These are phyloP conservation scores for Clytia hemisphaerica DNA, from an alignment of 30 jellyfish, hydroid and myxozoan species.

Conservation along the genomic window DNA sequence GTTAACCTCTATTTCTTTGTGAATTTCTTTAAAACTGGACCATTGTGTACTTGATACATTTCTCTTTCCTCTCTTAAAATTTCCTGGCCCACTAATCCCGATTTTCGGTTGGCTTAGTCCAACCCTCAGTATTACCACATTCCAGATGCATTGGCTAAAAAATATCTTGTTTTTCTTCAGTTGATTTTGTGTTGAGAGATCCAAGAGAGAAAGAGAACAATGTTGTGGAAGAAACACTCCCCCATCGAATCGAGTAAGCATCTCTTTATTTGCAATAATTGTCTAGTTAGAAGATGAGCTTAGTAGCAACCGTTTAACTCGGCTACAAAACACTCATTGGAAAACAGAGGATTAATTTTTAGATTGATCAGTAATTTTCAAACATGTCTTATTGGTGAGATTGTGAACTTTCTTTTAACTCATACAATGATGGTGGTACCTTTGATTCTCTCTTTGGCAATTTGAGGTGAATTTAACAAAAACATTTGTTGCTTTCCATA, in stretches of 20 bases:
- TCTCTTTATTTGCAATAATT: neutral
- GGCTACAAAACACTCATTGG: neutral
- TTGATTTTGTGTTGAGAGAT: constrained; percentile 84
- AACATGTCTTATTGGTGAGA: neutral
- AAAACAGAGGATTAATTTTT: no score
- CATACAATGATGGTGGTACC: neutral
- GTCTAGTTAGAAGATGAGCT: no score
- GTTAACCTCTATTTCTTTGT: neutral
- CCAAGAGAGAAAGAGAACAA: constrained; percentile 82
- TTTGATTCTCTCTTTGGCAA: neutral
- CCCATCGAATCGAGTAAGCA: constrained; percentile 85
- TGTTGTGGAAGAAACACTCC: constrained; percentile 47
- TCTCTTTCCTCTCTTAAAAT: neutral
- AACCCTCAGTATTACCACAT: no score
- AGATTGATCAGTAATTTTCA: no score
- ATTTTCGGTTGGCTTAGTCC: no score
- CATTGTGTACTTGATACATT: neutral
- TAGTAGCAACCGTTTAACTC: neutral
- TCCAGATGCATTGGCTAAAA: no score
- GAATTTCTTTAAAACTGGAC: neutral
- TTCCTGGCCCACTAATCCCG: no score
- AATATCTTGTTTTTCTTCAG: constrained; percentile 30
- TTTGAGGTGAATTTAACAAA: neutral
- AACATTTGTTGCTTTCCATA: neutral
- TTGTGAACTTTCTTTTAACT: neutral